Evolutionary conservation across 2,888 invertebrate genomes (phyloP).

Genomic region (Uloborus plumipes): DNA sequence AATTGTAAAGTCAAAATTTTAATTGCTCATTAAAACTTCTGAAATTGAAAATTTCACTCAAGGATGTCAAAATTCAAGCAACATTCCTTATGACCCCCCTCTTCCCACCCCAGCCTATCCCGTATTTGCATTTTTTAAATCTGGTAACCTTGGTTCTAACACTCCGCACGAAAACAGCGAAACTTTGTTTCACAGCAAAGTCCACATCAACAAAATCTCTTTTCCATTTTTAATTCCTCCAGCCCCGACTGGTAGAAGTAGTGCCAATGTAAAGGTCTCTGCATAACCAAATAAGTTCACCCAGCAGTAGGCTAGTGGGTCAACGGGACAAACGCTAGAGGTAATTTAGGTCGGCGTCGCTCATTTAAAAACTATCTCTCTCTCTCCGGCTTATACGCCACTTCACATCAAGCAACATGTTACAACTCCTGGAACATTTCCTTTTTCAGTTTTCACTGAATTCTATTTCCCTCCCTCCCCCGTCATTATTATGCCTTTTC

Average conservation of each 20-base stretch:
- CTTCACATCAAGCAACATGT: constrained; percentile 19
- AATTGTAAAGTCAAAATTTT: no score
- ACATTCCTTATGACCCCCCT: no score
- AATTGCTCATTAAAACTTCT: no score
- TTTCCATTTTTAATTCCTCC: constrained; percentile 7
- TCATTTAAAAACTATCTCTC: constrained; percentile 43
- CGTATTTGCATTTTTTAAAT: no score
- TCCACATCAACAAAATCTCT: no score
- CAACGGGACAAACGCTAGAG: constrained; percentile 35
- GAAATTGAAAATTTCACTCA: no score
- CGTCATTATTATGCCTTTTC: background rate
- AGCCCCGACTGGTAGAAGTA: constrained; percentile 40
- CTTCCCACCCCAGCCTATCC: no score
- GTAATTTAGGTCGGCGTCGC: constrained; percentile 38
- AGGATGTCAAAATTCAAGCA: no score
- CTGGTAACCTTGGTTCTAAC: no score
- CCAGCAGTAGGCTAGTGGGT: constrained; percentile 49
- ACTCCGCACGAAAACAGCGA: no score
- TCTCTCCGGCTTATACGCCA: constrained; percentile 12
- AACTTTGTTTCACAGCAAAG: no score
- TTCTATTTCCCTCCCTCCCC: background rate
- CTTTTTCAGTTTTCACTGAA: constrained; percentile 52
- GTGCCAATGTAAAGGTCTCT: constrained; percentile 58
- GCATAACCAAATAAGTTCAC: constrained; percentile 25
- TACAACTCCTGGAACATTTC: constrained; percentile 37